A percentile compares a stretch with the other conserved stretches of the same genome.
These are phyloP conservation scores for Oncopodura yosiiana DNA, from an alignment of 1,140 invertebrate genomes.

Conservation along the genomic window DNA sequence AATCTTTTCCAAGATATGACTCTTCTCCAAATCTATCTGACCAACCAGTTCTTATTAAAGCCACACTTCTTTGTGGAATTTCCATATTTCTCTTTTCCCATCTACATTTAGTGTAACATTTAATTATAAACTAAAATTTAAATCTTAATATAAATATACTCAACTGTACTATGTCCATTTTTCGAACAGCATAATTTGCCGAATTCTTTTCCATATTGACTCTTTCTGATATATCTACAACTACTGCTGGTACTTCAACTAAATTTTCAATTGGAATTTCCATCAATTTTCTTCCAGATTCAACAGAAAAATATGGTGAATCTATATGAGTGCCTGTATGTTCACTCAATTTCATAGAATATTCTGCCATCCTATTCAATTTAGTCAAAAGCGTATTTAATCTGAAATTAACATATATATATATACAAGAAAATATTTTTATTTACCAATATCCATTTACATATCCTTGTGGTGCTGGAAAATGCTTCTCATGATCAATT, in stretches of 20 bases:
- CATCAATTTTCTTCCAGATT: conserved; percentile 15
- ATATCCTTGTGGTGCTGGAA: no score
- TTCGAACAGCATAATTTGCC: not conserved
- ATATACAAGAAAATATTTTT: no score
- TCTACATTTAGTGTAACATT: not conserved
- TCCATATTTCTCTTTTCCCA: conserved; percentile 14
- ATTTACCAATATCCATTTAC: no score
- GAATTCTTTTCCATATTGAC: not conserved
- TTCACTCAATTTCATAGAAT: not conserved
- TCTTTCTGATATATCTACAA: conserved; percentile 20
- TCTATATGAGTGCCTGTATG: conserved; percentile 20
- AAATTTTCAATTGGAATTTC: conserved; percentile 15
- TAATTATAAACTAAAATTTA: no score
- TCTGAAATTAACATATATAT: no score
- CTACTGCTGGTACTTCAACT: not conserved
- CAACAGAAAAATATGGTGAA: conserved; percentile 15
- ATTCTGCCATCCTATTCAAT: not conserved
- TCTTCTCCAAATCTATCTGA: conserved; percentile 10
- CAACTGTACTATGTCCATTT: conserved; percentile 9
- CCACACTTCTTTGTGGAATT: conserved; percentile 12
- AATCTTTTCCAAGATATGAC: conserved; percentile 9
- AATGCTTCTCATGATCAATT: no score
- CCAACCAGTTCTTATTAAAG: conserved; percentile 15
- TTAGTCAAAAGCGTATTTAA: no score
- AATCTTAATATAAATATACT: not conserved